Base-by-base conservation (phyloP, 1,140 invertebrate species). In the Aphaenogaster ashmeadi region DNA sequence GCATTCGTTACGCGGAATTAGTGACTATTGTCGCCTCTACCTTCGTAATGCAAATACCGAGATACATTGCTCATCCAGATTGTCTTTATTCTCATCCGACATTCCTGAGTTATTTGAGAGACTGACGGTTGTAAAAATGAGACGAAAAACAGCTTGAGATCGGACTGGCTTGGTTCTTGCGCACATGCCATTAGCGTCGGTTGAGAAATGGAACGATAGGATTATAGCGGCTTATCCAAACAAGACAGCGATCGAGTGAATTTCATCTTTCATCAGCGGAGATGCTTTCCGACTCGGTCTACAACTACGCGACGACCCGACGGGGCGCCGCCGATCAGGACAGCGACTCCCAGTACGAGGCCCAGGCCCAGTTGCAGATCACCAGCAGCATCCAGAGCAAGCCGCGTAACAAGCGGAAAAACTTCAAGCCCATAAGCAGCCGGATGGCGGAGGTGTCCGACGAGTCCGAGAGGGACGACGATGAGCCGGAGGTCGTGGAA, bases 351-450 rank as follows among this genome's bases (percentile, higher is more conserved):
- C 95, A 95, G 89, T 94, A 93, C 85, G 94, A 94, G 83, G 77
- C 89, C 8, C 94, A 94, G 79, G 88, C 92, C 50, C 94, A 95
- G 90, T 90, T 95, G 85, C 95, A 95, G 86, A 93, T 95, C 78
- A 92, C 94, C 64, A 93, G 93, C 80, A 93, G 93, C 74, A 94
- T 95, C 60, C 94, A 95, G 85, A 84, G 78, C 64, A 95, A 95
- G 72, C 95, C 95, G 60, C 94, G 96, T 0, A 96, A 96, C 91
- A 96, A 96, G 87, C 93, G 96, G 41, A 96, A 96, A 87, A 96
- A 96, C 91, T 96, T 96, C 90, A 96, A 96, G 87, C 96, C 96
- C 21, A 95, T 96, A 89, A 96, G 95, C 92, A 96, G 96, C 78
- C 94, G 96, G 71, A 96, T 96, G 93, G 95, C 95, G 41, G 95